Conservation (phyloP, 2,113 vertebrate species). For the Xyrauchen texanus region DNA sequence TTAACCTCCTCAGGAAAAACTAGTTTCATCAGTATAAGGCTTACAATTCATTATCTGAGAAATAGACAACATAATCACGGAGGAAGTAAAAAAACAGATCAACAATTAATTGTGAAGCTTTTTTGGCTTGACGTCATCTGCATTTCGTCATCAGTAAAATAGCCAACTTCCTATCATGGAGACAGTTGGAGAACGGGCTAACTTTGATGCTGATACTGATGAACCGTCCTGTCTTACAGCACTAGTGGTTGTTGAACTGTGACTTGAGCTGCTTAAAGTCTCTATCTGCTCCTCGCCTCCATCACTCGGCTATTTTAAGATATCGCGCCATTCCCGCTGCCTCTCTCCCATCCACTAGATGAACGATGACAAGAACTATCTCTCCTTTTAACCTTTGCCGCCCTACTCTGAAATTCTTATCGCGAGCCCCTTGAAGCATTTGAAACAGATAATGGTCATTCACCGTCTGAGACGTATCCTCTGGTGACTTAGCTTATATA, state of each 20-base stretch:
- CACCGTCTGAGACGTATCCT: constrained; percentile 38
- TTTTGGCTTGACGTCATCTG: constrained; percentile 5
- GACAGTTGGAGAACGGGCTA: constrained; percentile 59
- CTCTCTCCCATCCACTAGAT: constrained; percentile 67
- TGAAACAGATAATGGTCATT: constrained; percentile 63
- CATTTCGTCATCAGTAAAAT: constrained; percentile 36
- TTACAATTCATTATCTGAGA: background rate
- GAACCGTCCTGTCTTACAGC: constrained; percentile 66
- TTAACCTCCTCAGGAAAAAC: too few relatives aligned
- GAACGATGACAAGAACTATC: constrained; percentile 71
- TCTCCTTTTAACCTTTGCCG: constrained; percentile 75
- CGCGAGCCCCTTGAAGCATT: constrained; percentile 64
- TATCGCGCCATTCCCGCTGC: constrained; percentile 52
- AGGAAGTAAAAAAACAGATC: background rate
- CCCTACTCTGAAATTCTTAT: constrained; percentile 70
- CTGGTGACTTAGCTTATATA: constrained; percentile 43
- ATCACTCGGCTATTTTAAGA: constrained; percentile 79
- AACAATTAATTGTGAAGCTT: constrained; percentile 22
- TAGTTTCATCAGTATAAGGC: too few relatives aligned
- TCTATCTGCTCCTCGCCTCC: constrained; percentile 66
- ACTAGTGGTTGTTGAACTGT: constrained; percentile 69
- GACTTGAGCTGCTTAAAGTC: constrained; percentile 62
- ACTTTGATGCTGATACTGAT: constrained; percentile 68
- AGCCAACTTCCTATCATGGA: constrained; percentile 53
- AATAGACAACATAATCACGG: background rate